Conservation (phyloP, 1,140 invertebrate species). For the Halyomorpha halys region DNA sequence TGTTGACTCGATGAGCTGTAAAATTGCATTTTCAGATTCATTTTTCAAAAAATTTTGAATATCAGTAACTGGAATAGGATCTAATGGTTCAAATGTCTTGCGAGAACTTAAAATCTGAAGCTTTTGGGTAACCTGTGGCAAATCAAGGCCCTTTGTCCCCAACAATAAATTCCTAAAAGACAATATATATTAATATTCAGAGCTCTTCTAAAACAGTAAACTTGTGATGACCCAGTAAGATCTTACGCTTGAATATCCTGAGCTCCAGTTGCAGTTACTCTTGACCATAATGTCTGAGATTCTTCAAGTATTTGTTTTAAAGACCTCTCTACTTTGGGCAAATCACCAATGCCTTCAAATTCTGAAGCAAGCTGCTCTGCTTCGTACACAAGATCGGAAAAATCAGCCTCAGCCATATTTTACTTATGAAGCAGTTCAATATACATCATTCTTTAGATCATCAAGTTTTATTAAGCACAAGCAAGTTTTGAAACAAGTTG, state of each 20-base stretch:
- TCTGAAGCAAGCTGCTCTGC: constrained; percentile 83
- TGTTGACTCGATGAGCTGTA: constrained; percentile 82
- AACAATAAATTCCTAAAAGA: constrained; percentile 74
- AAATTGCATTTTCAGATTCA: constrained; percentile 87
- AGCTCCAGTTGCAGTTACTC: constrained; percentile 61
- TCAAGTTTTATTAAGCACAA: no score
- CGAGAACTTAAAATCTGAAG: constrained; percentile 75
- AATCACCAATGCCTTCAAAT: constrained; percentile 69
- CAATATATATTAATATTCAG: constrained; percentile 19
- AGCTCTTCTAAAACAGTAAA: background rate
- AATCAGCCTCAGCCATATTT: constrained; percentile 46
- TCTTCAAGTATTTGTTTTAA: constrained; percentile 83
- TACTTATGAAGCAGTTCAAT: constrained; percentile 13
- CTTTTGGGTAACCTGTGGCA: constrained; percentile 84
- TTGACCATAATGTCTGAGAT: constrained; percentile 76
- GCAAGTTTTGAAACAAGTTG: no score
- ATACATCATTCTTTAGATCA: background rate
- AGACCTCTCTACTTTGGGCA: constrained; percentile 80
- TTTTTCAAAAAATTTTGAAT: constrained; percentile 80
- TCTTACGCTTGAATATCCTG: constrained; percentile 89
- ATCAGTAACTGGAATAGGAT: constrained; percentile 81
- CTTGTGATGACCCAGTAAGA: background rate
- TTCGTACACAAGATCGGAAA: constrained; percentile 76
- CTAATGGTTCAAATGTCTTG: constrained; percentile 76
- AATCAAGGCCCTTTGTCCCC: constrained; percentile 82